Percentiles rank a stretch among this genome's conserved stretches.
Evolutionary conservation across 2,113 vertebrate genomes (phyloP).

Genomic region (Nesospiza acunhae): DNA sequence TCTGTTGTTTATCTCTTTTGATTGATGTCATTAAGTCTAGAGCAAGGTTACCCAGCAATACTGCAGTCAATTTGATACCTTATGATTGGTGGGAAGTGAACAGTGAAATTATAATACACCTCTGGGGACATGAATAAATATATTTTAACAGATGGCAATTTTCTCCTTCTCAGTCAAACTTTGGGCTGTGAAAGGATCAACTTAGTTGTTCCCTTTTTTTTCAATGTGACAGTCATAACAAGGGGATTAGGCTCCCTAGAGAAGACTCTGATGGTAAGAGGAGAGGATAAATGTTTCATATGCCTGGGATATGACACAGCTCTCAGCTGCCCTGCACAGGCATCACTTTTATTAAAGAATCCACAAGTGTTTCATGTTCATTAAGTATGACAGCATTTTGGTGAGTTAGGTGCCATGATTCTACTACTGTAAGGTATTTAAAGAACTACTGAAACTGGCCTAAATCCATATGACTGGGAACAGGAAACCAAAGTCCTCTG

Average conservation of each 20-base stretch:
- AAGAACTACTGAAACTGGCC: neutral
- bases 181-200: neutral
- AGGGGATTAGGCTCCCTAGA: neutral
- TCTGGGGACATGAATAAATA: conserved; percentile 23
- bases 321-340: neutral
- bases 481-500: neutral
- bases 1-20: conserved; percentile 44
- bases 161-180: neutral
- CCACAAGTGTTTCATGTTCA: neutral
- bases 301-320: neutral
- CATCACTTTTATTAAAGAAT: neutral
- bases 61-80: neutral
- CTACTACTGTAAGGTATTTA: neutral
- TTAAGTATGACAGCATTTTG: neutral
- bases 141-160: neutral
- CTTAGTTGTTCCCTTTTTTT: neutral
- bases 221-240: neutral
- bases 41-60: conserved; percentile 22
- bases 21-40: conserved; percentile 21
- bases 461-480: neutral
- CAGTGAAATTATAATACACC: conserved; percentile 29
- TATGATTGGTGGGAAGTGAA: conserved; percentile 21
- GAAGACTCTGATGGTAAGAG: neutral
- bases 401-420: neutral
- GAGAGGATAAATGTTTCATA: neutral